Evolutionary conservation across 2,113 vertebrate genomes (phyloP).

Genomic region (Ptychochromis oligacanthus): DNA sequence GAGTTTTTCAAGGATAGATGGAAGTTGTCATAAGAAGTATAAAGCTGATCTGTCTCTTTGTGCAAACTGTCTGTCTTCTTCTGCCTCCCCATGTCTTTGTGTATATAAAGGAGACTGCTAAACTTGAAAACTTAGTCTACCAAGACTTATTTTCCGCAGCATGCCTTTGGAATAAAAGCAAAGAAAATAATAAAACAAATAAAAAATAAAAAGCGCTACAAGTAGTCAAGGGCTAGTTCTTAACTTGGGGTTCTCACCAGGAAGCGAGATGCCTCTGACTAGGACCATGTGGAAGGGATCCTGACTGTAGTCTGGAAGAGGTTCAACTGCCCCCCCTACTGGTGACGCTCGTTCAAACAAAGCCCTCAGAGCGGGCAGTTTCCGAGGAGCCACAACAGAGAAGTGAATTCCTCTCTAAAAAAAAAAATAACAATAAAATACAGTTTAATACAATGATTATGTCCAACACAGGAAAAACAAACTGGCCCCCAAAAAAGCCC

Average conservation of each 20-base stretch:
- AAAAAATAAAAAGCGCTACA: neutral
- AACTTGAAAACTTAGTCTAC: neutral
- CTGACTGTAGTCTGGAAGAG: constrained; percentile 87
- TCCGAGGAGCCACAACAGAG: constrained; percentile 89
- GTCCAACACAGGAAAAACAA: neutral
- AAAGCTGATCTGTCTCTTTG: neutral
- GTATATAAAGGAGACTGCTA: neutral
- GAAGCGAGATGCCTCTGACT: constrained; percentile 88
- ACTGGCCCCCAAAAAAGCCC: neutral
- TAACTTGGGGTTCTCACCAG: constrained; percentile 76
- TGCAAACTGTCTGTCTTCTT: neutral
- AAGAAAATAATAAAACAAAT: neutral
- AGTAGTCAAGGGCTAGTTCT: neutral
- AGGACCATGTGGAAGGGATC: constrained; percentile 93
- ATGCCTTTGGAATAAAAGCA: fast-evolving
- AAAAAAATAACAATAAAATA: neutral
- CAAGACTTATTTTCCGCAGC: fast-evolving
- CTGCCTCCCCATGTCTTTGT: neutral
- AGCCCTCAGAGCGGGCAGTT: constrained; percentile 86
- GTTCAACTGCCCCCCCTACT: constrained; percentile 78
- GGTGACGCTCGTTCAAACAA: constrained; percentile 88
- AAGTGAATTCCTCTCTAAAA: constrained; percentile 89
- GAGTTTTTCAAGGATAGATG: neutral
- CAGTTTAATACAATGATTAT: neutral
- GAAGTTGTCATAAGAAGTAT: neutral